These are phyloP conservation scores for Pristionchus arcanus DNA, from an alignment of 2,888 invertebrate genomes.

Conservation along the genomic window DNA sequence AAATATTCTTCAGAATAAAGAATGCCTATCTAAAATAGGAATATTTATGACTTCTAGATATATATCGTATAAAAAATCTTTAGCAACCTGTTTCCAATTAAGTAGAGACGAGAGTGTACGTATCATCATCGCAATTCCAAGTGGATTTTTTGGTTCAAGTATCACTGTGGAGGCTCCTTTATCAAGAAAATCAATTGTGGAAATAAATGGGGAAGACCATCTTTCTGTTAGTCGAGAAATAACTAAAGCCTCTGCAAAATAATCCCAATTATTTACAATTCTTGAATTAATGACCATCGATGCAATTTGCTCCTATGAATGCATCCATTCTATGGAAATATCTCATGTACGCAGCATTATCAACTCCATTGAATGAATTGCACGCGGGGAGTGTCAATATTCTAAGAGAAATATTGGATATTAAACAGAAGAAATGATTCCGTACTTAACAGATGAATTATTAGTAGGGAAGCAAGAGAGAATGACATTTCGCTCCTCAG, in stretches of 20 bases:
- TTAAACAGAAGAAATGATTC: neutral
- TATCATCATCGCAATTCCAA: constrained; percentile 59
- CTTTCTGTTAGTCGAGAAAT: constrained; percentile 62
- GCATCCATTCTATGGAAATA: constrained; percentile 63
- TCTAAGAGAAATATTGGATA: constrained; percentile 55
- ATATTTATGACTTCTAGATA: neutral
- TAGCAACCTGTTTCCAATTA: constrained; percentile 60
- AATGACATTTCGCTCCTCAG: constrained; percentile 10
- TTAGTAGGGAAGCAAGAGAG: neutral
- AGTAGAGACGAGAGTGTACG: constrained; percentile 56
- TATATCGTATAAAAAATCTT: neutral
- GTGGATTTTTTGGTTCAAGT: constrained; percentile 60
- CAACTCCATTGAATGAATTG: constrained; percentile 67
- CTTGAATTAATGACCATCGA: constrained; percentile 58
- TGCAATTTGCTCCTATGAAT: constrained; percentile 65
- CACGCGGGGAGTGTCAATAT: constrained; percentile 64
- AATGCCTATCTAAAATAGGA: constrained; percentile 59
- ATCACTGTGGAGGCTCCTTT: constrained; percentile 48
- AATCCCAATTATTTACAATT: neutral
- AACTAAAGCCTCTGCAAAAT: constrained; percentile 62
- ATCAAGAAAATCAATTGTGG: neutral
- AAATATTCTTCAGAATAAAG: constrained; percentile 60
- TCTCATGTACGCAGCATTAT: constrained; percentile 64
- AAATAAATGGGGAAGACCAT: constrained; percentile 62
- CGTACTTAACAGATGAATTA: neutral